Percentiles rank a stretch among this genome's conserved stretches.
Conservation (phyloP, 2,113 vertebrate genomes). For the Gulo gulo region DNA sequence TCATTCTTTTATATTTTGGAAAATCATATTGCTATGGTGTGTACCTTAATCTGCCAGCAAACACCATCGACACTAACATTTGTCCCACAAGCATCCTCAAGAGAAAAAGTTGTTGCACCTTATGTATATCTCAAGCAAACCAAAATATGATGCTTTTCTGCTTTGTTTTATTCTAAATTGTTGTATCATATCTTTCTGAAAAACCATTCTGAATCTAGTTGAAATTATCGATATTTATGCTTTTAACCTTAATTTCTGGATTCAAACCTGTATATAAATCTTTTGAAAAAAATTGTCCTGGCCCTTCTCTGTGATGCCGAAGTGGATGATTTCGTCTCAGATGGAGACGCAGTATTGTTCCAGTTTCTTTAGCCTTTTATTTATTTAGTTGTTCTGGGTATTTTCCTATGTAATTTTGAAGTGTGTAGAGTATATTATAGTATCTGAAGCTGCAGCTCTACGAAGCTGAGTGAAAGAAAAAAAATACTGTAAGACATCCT, state of each 20-base stretch:
- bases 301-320: constrained; percentile 82
- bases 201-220: constrained; percentile 86
- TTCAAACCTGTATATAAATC: constrained; percentile 88
- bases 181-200: constrained; percentile 88
- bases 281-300: constrained; percentile 79
- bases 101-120: constrained; percentile 87
- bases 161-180: constrained; percentile 85
- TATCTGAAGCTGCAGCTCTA: constrained; percentile 80
- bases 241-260: constrained; percentile 87
- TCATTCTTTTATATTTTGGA: constrained; percentile 79
- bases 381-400: constrained; percentile 83
- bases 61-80: constrained; percentile 81
- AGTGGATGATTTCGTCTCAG: constrained; percentile 82
- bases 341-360: constrained; percentile 82
- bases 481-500: constrained; percentile 83
- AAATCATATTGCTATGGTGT: constrained; percentile 79
- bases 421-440: constrained; percentile 77
- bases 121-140: constrained; percentile 89
- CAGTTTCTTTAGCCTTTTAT: constrained; percentile 82
- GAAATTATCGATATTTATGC: constrained; percentile 87
- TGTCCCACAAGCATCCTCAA: constrained; percentile 81
- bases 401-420: constrained; percentile 80
- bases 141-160: constrained; percentile 87
- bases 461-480: constrained; percentile 83
- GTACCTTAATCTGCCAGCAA: constrained; percentile 82